phyloP scores from a whole-genome alignment of 1,140 invertebrate genomes.

The Rhagoletis pomonella region DNA sequence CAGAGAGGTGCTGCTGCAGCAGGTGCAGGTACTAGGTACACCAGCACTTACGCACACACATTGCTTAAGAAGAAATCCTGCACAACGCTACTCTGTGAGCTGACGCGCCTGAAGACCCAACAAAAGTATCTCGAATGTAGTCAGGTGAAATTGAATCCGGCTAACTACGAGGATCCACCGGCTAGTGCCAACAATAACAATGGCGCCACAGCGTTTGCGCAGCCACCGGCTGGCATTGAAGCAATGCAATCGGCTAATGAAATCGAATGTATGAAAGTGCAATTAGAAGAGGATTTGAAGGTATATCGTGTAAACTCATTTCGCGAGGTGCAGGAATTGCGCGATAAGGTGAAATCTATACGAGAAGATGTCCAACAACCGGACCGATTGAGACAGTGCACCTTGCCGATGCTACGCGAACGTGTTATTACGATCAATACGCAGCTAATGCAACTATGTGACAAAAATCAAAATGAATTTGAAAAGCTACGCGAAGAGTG shows the following conservation, averaged over 20 bases:
- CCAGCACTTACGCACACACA: background rate
- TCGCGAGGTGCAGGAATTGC: slow-evolving; percentile 66
- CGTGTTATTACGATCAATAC: slow-evolving; percentile 64
- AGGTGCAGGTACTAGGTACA: background rate
- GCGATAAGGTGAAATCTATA: slow-evolving; percentile 63
- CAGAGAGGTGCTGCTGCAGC: background rate
- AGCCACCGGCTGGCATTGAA: background rate
- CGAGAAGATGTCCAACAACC: slow-evolving; percentile 65
- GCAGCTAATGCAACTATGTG: slow-evolving; percentile 61
- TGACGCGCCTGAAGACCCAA: slow-evolving; percentile 70
- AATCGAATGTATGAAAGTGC: slow-evolving; percentile 63
- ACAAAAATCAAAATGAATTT: slow-evolving; percentile 63
- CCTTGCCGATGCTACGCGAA: slow-evolving; percentile 63
- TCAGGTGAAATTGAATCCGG: slow-evolving; percentile 43
- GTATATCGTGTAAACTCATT: slow-evolving; percentile 60
- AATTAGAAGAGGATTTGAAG: slow-evolving; percentile 60
- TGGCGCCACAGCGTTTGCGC: background rate
- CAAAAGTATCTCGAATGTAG: slow-evolving; percentile 73
- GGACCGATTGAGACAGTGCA: slow-evolving; percentile 63
- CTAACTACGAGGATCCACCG: background rate
- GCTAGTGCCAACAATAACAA: background rate
- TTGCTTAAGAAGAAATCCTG: slow-evolving; percentile 46
- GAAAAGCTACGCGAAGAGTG: slow-evolving; percentile 60
- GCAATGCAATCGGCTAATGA: slow-evolving; percentile 63
- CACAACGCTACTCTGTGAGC: slow-evolving; percentile 66